A percentile compares a stretch with the other conserved stretches of the same genome.
Conservation (phyloP, 2,113 vertebrate genomes). For the Pluvianellus socialis region DNA sequence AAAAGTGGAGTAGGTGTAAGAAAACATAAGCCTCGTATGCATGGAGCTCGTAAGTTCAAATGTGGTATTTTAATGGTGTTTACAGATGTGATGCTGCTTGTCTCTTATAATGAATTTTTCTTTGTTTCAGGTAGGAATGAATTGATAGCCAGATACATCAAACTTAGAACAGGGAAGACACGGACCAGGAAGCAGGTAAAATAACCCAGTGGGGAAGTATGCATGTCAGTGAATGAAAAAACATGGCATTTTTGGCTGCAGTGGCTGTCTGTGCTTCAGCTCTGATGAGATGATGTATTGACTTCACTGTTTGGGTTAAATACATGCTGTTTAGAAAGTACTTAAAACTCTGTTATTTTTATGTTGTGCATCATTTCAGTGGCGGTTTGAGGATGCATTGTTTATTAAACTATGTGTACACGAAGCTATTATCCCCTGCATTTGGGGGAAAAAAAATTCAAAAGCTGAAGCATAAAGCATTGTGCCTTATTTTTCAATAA, state of each 20-base stretch:
- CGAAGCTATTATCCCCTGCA: neutral
- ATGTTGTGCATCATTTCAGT: conserved; percentile 59
- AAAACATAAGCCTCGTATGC: neutral
- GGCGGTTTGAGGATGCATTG: neutral
- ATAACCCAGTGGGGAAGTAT: conserved; percentile 44
- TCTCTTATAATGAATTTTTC: conserved; percentile 65
- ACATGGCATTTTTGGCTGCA: conserved; percentile 69
- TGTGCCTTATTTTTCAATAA: neutral
- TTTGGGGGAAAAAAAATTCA: neutral
- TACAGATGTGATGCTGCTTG: neutral
- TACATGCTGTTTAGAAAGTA: conserved; percentile 19
- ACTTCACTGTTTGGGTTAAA: conserved; percentile 53
- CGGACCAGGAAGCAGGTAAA: conserved; percentile 99
- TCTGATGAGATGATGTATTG: conserved; percentile 61
- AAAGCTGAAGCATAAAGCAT: neutral
- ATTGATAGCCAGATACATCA: conserved; percentile 99
- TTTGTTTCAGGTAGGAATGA: conserved; percentile 95
- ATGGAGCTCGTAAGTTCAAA: neutral
- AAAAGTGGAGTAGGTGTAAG: neutral
- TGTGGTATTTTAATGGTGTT: neutral
- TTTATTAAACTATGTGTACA: neutral
- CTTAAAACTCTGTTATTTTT: neutral
- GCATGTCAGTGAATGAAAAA: conserved; percentile 73
- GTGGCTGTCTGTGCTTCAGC: conserved; percentile 77
- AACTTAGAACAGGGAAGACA: conserved; percentile 97